Conservation (phyloP, 1,140 invertebrate species). For the Metaphire vulgaris region DNA sequence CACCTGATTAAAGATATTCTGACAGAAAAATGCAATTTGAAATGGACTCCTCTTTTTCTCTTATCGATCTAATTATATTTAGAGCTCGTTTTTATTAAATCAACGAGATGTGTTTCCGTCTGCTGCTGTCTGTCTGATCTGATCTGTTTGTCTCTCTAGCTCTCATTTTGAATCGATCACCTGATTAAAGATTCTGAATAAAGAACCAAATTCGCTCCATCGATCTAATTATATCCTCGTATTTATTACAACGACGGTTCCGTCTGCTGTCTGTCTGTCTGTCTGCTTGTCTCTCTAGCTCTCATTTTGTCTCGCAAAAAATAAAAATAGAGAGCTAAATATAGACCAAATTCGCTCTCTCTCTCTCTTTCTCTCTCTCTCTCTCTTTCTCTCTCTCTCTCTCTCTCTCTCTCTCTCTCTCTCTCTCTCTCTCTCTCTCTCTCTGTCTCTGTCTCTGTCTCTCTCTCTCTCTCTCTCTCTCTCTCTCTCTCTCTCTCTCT, state of each 20-base stretch:
- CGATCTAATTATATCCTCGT: neutral
- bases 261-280: neutral
- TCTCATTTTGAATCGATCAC: neutral
- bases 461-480: neutral
- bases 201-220: no score
- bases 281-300: neutral
- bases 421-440: neutral
- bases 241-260: neutral
- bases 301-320: neutral
- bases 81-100: neutral
- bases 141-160: neutral
- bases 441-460: constrained; percentile 1
- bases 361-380: neutral
- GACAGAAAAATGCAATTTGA: neutral
- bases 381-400: neutral
- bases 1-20: neutral
- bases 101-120: neutral
- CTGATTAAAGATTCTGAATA: no score
- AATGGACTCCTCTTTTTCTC: neutral
- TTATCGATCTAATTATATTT: neutral
- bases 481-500: neutral
- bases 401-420: neutral
- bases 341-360: neutral
- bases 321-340: neutral
- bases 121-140: neutral